Conservation (phyloP, 2,888 invertebrate genomes). For the Athalia cordata region DNA sequence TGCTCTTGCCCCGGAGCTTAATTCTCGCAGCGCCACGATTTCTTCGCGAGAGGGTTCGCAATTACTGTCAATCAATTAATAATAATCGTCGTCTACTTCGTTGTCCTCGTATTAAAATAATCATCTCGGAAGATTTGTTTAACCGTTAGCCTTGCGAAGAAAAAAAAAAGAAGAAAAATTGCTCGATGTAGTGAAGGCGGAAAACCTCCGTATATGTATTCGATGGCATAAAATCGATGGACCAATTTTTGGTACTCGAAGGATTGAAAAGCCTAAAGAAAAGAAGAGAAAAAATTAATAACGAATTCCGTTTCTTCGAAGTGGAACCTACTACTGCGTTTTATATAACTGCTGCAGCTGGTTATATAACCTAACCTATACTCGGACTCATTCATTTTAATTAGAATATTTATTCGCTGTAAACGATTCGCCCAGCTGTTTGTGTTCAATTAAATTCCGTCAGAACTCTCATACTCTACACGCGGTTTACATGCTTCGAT, state of each 20-base stretch:
- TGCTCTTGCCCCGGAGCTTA: neutral
- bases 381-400: neutral
- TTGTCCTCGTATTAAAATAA: no score
- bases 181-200: no score
- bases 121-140: no score
- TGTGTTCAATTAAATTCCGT: conserved; percentile 14
- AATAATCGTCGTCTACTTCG: no score
- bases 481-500: neutral
- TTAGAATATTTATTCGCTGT: conserved; percentile 21
- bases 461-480: neutral
- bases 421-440: neutral
- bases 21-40: neutral
- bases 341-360: neutral
- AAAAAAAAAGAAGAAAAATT: no score
- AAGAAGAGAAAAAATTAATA: no score
- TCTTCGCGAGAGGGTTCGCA: conserved; percentile 6
- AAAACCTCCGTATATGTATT: neutral
- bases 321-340: neutral
- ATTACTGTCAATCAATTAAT: conserved; percentile 33
- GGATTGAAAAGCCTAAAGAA: no score
- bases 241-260: neutral
- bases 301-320: no score
- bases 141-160: no score
- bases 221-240: conserved; percentile 19
- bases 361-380: neutral